Conservation (phyloP, 2,888 invertebrate genomes). For the Andrena chrysosceles region DNA sequence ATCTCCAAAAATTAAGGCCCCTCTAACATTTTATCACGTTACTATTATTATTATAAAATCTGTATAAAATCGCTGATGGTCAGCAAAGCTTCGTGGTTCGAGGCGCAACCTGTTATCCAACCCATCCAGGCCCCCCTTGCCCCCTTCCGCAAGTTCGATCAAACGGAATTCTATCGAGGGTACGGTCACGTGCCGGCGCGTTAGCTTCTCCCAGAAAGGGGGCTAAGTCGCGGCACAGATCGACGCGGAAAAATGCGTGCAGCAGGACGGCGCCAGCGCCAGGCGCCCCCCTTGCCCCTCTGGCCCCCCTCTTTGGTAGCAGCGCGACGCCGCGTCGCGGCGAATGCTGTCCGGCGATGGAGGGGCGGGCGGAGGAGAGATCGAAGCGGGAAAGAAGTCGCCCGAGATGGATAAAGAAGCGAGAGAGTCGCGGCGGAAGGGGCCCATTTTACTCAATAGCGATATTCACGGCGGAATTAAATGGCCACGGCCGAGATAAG, state of each 20-base stretch:
- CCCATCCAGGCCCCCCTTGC: slow-evolving; percentile 12
- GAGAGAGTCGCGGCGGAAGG: slow-evolving; percentile 21
- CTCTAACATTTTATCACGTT: too few species aligned
- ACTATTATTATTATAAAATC: too few species aligned
- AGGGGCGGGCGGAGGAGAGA: slow-evolving; percentile 19
- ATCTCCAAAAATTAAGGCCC: too few species aligned
- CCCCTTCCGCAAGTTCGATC: slow-evolving; percentile 4
- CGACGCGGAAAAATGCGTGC: slow-evolving; percentile 71
- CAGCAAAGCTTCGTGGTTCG: neutral
- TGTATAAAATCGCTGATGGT: neutral
- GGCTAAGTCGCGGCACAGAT: slow-evolving; percentile 53
- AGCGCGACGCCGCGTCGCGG: slow-evolving; percentile 29
- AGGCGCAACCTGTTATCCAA: slow-evolving; percentile 22
- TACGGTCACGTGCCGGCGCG: slow-evolving; percentile 45
- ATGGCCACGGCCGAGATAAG: slow-evolving; percentile 33
- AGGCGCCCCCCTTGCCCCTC: slow-evolving; percentile 33
- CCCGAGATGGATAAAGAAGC: slow-evolving; percentile 17
- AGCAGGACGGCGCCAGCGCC: slow-evolving; percentile 75
- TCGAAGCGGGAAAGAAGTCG: neutral
- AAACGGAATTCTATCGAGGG: slow-evolving; percentile 16
- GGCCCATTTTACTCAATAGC: slow-evolving; percentile 10
- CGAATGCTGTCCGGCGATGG: neutral
- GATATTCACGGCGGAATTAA: slow-evolving; percentile 27
- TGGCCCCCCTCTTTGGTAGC: slow-evolving; percentile 12
- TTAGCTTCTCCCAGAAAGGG: slow-evolving; percentile 51